Percentiles rank a stretch among this genome's conserved stretches.
Evolutionary conservation across 2,113 vertebrate species (phyloP).

Genomic region (Gobius niger): DNA sequence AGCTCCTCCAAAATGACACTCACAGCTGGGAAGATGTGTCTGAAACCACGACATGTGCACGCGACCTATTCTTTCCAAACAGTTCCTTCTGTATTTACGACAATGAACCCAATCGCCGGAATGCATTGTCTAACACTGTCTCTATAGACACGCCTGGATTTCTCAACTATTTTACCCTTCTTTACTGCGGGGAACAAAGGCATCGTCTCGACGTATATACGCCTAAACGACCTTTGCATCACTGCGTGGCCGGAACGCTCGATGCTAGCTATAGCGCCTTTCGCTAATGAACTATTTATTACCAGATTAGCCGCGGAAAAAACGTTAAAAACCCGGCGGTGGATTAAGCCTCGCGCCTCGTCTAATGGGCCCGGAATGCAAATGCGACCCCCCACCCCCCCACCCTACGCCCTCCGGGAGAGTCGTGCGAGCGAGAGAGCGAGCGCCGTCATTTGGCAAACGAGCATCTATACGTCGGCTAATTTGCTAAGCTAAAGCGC

Average conservation of each 20-base stretch:
- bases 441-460: constrained; percentile 10
- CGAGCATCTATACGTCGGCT: background rate
- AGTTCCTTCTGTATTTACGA: no score
- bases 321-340: background rate
- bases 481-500: constrained; percentile 15
- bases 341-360: constrained; percentile 1
- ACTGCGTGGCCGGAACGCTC: background rate
- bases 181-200: background rate
- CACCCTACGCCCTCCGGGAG: no score
- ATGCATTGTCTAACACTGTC: no score
- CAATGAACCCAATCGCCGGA: no score
- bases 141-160: no score
- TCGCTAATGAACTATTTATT: constrained; percentile 8
- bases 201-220: background rate
- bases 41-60: no score
- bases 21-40: no score
- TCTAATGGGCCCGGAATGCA: constrained; percentile 6
- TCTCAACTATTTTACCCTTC: background rate
- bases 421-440: no score
- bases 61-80: no score
- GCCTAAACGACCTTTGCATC: background rate
- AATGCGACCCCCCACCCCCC: background rate
- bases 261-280: background rate
- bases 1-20: no score
- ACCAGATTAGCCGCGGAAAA: background rate